phyloP scores from a whole-genome alignment of 2,888 invertebrate species.

The Clitarchus hookeri region DNA sequence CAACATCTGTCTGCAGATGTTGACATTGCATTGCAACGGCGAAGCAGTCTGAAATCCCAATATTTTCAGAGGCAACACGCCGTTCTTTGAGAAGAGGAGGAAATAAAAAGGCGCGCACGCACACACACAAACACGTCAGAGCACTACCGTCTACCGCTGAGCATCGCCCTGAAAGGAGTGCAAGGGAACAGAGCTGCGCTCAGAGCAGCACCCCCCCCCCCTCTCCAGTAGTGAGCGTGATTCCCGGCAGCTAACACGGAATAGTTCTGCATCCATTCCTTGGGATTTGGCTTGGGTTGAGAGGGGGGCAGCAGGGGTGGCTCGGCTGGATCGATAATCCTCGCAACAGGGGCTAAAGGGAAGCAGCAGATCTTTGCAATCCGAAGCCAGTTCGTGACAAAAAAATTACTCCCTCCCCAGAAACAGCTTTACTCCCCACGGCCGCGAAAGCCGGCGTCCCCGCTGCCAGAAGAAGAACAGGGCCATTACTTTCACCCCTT shows the following conservation, averaged over 20 bases:
- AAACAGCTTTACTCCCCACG: neutral
- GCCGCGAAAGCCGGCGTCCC: neutral
- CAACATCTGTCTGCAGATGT: no score
- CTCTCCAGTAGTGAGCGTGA: neutral
- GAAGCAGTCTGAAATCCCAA: no score
- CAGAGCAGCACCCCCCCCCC: no score
- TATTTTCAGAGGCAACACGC: no score
- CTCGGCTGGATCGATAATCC: neutral
- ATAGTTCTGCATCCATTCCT: slow-evolving; percentile 1
- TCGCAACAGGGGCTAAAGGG: neutral
- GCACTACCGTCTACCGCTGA: no score
- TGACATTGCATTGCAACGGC: no score
- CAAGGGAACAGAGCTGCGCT: no score
- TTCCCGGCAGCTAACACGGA: neutral
- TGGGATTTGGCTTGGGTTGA: neutral
- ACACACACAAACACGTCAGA: no score
- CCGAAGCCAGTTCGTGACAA: slow-evolving; percentile 14
- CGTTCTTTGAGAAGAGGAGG: no score
- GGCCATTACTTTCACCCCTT: neutral
- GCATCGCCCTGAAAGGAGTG: no score
- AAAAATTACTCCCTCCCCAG: neutral
- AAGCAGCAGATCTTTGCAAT: neutral
- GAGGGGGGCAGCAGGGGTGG: neutral
- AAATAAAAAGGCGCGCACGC: no score
- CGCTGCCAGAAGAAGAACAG: neutral